A percentile compares a stretch with the other conserved stretches of the same genome.
Evolutionary conservation across 2,797 vertebrate genomes (phyloP).

Genomic region (Tangara arthus): DNA sequence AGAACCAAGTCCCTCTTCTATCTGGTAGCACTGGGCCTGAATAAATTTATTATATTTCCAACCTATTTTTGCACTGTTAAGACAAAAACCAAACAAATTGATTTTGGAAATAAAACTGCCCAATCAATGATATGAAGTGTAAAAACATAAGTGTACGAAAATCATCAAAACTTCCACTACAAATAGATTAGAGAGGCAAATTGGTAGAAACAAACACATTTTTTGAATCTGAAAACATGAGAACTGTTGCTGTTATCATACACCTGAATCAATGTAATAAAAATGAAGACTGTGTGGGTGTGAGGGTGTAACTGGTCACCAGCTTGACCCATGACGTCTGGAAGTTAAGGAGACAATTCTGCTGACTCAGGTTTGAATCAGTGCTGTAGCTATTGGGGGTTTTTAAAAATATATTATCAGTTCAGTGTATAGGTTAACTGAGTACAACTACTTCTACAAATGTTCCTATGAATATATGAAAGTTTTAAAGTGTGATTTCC

Average conservation of each 20-base stretch:
- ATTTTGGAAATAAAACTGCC: background rate
- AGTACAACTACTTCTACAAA: background rate
- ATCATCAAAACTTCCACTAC: background rate
- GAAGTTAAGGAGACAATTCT: background rate
- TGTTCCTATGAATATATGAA: background rate
- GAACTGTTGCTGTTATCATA: background rate
- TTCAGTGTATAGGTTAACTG: background rate
- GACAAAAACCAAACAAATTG: background rate
- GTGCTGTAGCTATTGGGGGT: rapidly evolving
- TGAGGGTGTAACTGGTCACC: background rate
- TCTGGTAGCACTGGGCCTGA: background rate
- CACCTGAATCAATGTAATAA: background rate
- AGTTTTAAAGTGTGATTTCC: background rate
- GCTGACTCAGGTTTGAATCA: background rate
- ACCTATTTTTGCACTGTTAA: background rate
- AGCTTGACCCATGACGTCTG: background rate
- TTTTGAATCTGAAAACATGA: background rate
- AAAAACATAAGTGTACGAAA: background rate
- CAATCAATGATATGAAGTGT: background rate
- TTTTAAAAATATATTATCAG: background rate
- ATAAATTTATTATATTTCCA: background rate
- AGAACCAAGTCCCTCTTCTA: background rate
- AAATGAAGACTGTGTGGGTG: background rate
- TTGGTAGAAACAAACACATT: background rate
- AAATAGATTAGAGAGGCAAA: background rate